Base-by-base conservation (phyloP, 2,113 vertebrate species). In the Takifugu bimaculatus region DNA sequence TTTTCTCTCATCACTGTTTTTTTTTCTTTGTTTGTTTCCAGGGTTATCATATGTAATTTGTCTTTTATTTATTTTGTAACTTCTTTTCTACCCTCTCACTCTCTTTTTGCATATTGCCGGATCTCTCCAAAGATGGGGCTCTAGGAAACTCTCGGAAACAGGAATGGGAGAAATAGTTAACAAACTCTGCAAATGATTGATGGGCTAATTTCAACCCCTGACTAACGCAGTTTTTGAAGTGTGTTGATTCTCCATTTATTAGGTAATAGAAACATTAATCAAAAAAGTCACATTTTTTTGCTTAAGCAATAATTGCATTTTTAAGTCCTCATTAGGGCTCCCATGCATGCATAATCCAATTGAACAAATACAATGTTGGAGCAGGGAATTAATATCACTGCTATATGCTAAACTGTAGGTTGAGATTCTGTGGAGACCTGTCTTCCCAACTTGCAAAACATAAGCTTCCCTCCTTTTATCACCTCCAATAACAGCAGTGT, bases 231-330 rank as follows among this genome's bases (percentile, higher is more conserved):
- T 93, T 95, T 96, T 94, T 93, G 93, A 94, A 96, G 92, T 94
- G 91, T 94, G 94, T 94, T 96, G 93, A 96, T 94, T 95, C 92
- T 91, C 91, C 89, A 90, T 87, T 96, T 98, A 98, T 95, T 96
- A 95, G 94, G 93, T 93, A 95, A 94, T 92, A 94, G 93, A 95
- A 94, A 89, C 94, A 95, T 92, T 95, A 95, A 97, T 97, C 93
- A 94, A 90, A 88, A 45, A 88, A 91, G 88, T 89, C 88, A 77
- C 12, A 71, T 89, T 90, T 92, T 45, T 91, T 91, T 91, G 79
- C 91, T 93, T 94, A 91, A 92, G 89, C 89, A 92, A 92, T 93
- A 91, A 95, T 93, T 93, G 89, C 89, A 93, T 94, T 96, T 93
- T 92, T 93, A 95, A 92, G 91, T 89, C 91, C 92, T 93, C 92